Evolutionary conservation across 2,113 vertebrate species (phyloP), one percentile per base, ranked within the genome.

Genomic region (Ramphastos sulfuratus): DNA sequence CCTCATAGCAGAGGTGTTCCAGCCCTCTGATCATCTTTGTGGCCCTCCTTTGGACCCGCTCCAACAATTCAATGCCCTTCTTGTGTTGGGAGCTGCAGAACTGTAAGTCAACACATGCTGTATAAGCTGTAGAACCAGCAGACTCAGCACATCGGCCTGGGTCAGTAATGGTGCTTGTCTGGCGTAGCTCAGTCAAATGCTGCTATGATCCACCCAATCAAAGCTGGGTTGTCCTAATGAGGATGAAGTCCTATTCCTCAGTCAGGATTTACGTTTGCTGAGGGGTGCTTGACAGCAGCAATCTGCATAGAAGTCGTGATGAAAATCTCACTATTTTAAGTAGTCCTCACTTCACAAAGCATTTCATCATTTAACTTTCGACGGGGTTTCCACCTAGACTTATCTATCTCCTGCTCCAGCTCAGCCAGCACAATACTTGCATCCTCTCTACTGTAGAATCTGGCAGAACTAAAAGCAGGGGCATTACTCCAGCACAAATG

Each of bases 281-380:
- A 61, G 37, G 48, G 11, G 25, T 15, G 15, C 35, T 20, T 70
- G 33, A 46, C 46, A 52, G 54, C 35, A 58, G 28, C 24, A 48
- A 66, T 4, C 25, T 17, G 2, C 1, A 1, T 10, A n/a, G 20
- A 84, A 89, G 52, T 50, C 1, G 0, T 3, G 37, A n/a, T 4
- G 61, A 61, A 94, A 67, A 33, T 2, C 7, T 3, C 6, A 50
- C 5, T 9, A 30, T 31, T 85, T 71, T 63, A 52, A 84, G 61
- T 28, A 52, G 30, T 8, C 9, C 31, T 48, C 0, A 1, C 54
- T 13, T 65, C 69, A 52, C 27, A 72, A 71, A 92, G 37, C 33
- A 46, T 66, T 35, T 2, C 0, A 7, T 24, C 55, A 67, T 82
- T 24, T 25, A 44, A 50, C n/a, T 59, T 85, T 6, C 64, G 54